Conservation (phyloP, 2,797 vertebrate genomes). For the Scyliorhinus canicula region DNA sequence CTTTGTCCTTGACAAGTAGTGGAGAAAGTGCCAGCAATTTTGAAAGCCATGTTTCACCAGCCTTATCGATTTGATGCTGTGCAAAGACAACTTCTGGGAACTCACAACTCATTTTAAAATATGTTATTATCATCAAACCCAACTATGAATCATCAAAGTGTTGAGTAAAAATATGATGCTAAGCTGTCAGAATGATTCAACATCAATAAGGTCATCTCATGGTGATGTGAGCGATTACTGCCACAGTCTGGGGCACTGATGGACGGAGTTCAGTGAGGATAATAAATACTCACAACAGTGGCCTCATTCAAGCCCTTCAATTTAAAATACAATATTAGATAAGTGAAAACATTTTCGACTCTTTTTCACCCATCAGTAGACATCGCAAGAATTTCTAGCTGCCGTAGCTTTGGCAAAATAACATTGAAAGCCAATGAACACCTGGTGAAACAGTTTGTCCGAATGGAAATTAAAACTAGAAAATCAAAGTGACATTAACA, state of each 20-base stretch:
- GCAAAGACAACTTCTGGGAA: neutral
- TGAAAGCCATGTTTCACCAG: neutral
- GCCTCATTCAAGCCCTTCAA: neutral
- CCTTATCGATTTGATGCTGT: conserved; percentile 28
- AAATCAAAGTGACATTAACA: neutral
- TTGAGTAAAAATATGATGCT: neutral
- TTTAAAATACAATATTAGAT: neutral
- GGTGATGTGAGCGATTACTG: neutral
- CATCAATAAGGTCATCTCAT: neutral
- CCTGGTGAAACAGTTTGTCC: neutral
- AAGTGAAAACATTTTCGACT: neutral
- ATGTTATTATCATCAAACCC: neutral
- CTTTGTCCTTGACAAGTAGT: neutral
- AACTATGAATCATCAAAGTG: neutral
- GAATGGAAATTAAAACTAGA: neutral
- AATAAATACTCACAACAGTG: neutral
- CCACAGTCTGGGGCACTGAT: neutral
- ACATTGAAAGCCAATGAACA: neutral
- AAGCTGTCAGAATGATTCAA: conserved; percentile 11
- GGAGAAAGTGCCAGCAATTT: neutral
- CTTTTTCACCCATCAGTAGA: neutral
- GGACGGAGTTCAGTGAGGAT: neutral
- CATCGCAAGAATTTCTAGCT: neutral
- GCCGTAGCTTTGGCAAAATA: neutral
- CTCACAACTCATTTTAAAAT: neutral